These are phyloP conservation scores for Herpailurus yagouaroundi DNA, from an alignment of 2,113 vertebrate species.

Conservation along the genomic window DNA sequence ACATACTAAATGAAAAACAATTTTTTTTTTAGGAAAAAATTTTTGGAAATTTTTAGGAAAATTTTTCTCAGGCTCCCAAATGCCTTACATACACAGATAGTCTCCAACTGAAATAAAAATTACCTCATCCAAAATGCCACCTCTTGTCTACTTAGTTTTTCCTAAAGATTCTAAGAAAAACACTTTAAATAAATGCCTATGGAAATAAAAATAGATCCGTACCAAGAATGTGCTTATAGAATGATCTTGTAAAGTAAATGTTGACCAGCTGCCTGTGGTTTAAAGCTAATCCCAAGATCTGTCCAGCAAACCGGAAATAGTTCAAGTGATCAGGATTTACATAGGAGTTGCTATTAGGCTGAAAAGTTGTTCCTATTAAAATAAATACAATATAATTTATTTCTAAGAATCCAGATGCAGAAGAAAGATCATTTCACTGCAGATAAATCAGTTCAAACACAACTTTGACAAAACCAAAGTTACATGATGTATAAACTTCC, in stretches of 20 bases:
- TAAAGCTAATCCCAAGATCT: constrained; percentile 96
- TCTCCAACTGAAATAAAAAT: constrained; percentile 33
- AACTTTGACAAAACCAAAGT: constrained; percentile 12
- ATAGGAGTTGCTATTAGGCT: constrained; percentile 99
- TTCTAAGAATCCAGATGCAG: constrained; percentile 27
- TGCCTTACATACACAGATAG: neutral
- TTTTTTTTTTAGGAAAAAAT: neutral
- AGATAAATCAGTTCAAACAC: constrained; percentile 16
- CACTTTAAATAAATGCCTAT: neutral
- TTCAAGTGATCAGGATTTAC: constrained; percentile 99
- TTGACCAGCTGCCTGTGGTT: constrained; percentile 98
- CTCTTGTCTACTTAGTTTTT: neutral
- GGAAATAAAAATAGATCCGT: constrained; percentile 66
- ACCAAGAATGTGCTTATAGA: constrained; percentile 99
- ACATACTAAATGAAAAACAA: neutral
- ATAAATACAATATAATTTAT: constrained; percentile 65
- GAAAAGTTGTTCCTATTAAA: constrained; percentile 95
- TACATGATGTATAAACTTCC: neutral
- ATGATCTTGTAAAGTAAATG: constrained; percentile 99
- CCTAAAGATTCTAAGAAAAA: constrained; percentile 24
- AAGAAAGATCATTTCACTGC: constrained; percentile 15
- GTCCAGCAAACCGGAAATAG: constrained; percentile 97
- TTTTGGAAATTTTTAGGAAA: neutral
- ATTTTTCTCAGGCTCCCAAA: neutral
- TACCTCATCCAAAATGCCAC: constrained; percentile 6